Evolutionary conservation across 2,797 vertebrate species (phyloP).

Genomic region (Benthosema pterotum): DNA sequence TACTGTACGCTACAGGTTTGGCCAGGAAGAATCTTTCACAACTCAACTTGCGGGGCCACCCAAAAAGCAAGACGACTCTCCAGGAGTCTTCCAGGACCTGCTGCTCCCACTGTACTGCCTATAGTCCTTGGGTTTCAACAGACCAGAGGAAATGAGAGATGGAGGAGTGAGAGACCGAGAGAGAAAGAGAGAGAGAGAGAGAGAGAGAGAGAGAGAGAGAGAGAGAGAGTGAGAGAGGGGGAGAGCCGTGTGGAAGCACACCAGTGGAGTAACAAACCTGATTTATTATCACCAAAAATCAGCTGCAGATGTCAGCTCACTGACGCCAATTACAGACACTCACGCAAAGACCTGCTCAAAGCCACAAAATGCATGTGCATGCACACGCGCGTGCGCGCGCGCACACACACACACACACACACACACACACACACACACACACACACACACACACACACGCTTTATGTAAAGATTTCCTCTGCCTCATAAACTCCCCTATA

Average conservation of each 20-base stretch:
- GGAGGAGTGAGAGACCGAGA: slow-evolving; percentile 31
- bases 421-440: slow-evolving; percentile 11
- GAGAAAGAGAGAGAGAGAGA: slow-evolving; percentile 25
- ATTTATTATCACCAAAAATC: slow-evolving; percentile 91
- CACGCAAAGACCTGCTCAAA: slow-evolving; percentile 75
- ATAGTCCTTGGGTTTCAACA: slow-evolving; percentile 68
- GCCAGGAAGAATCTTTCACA: slow-evolving; percentile 72
- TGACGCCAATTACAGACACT: slow-evolving; percentile 85
- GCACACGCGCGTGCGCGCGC: slow-evolving; percentile 3
- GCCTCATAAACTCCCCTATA: not conserved
- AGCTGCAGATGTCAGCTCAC: slow-evolving; percentile 85
- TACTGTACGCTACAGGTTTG: slow-evolving; percentile 49
- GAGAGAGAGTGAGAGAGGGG: slow-evolving; percentile 53
- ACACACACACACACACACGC: slow-evolving; percentile 19
- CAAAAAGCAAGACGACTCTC: slow-evolving; percentile 61
- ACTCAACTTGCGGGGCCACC: slow-evolving; percentile 76
- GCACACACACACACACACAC: slow-evolving; percentile 10
- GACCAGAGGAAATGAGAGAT: slow-evolving; percentile 69
- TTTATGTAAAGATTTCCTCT: too few relatives aligned
- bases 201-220: slow-evolving; percentile 54
- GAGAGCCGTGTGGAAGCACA: slow-evolving; percentile 77
- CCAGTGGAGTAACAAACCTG: slow-evolving; percentile 81
- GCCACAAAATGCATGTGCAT: slow-evolving; percentile 27
- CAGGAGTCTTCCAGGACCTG: slow-evolving; percentile 59
- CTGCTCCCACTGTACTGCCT: slow-evolving; percentile 24